Conservation (phyloP, 2,797 vertebrate species). For the Alfaro cultratus region DNA sequence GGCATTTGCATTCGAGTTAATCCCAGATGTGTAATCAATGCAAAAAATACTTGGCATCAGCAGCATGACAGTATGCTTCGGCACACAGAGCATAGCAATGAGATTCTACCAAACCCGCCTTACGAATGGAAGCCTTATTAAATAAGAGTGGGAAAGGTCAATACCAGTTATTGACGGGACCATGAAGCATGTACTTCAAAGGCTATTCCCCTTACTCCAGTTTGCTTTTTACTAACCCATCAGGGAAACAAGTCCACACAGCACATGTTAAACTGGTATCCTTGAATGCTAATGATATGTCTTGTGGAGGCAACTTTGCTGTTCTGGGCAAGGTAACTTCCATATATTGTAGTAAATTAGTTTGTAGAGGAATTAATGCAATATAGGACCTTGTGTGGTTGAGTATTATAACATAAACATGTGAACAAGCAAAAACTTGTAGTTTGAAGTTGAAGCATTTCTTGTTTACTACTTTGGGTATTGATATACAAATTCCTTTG, state of each 20-base stretch:
- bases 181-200: constrained; percentile 78
- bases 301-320: constrained; percentile 69
- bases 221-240: constrained; percentile 60
- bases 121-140: constrained; percentile 77
- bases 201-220: constrained; percentile 28
- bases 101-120: constrained; percentile 64
- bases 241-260: constrained; percentile 44
- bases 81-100: constrained; percentile 74
- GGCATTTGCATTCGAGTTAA: constrained; percentile 78
- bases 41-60: constrained; percentile 79
- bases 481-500: not conserved
- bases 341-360: constrained; percentile 48
- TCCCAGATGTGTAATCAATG: constrained; percentile 83
- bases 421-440: not conserved
- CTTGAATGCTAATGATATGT: constrained; percentile 65
- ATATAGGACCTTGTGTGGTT: constrained; percentile 16
- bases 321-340: constrained; percentile 49
- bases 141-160: constrained; percentile 83
- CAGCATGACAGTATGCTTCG: constrained; percentile 76
- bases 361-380: constrained; percentile 19
- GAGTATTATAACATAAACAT: not conserved
- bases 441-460: not conserved
- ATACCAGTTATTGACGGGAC: constrained; percentile 79
- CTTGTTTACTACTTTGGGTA: not conserved
- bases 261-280: constrained; percentile 56